Conservation (phyloP, 2,113 vertebrate genomes). For the Parus major region DNA sequence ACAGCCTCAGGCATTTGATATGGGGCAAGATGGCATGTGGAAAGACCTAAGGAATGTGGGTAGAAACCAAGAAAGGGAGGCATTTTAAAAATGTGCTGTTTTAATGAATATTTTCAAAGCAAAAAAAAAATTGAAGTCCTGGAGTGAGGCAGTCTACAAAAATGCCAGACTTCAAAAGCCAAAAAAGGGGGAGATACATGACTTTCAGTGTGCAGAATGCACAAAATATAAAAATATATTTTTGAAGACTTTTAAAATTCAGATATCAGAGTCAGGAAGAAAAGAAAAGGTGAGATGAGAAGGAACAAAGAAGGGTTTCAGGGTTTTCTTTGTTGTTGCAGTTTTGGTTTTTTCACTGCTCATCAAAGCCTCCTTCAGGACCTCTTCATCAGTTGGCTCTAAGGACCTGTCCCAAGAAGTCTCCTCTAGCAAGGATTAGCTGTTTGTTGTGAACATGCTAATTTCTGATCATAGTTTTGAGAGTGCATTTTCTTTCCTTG, state of each 20-base stretch:
- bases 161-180: slow-evolving; percentile 27
- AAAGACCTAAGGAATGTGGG: neutral
- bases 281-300: slow-evolving; percentile 33
- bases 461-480: neutral
- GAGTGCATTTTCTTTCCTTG: neutral
- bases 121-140: neutral
- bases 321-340: slow-evolving; percentile 38
- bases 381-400: neutral
- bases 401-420: neutral
- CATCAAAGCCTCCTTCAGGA: neutral
- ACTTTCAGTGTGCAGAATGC: neutral
- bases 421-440: neutral
- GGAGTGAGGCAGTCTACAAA: neutral
- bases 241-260: slow-evolving; percentile 18
- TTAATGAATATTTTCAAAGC: slow-evolving; percentile 18
- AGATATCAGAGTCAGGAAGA: slow-evolving; percentile 14
- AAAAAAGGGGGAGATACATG: neutral
- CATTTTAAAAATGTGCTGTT: neutral
- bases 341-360: neutral
- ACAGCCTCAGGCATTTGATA: neutral
- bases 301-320: neutral
- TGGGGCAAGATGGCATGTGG: neutral
- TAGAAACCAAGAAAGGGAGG: neutral
- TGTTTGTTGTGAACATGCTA: neutral
- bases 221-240: neutral